Evolutionary conservation across 2,113 vertebrate species (phyloP).

Genomic region (Corynorhinus townsendii): DNA sequence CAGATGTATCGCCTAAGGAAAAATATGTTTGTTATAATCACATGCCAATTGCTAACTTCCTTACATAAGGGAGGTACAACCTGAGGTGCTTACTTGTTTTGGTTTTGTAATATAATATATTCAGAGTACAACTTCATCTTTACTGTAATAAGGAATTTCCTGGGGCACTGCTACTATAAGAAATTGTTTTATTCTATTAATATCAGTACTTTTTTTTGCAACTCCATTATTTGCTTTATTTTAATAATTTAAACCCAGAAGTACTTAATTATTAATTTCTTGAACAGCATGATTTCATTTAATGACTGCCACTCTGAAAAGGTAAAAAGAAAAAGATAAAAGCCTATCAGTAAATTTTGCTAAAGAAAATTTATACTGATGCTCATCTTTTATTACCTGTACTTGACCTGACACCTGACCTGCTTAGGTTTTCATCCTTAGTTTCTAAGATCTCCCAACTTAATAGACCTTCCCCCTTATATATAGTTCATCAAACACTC

Average conservation of each 20-base stretch:
- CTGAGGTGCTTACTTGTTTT: background rate
- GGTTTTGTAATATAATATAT: background rate
- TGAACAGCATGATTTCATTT: background rate
- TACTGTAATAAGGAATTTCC: background rate
- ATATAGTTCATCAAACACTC: background rate
- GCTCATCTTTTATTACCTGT: background rate
- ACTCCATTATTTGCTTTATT: background rate
- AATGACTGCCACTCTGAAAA: background rate
- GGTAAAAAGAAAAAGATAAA: background rate
- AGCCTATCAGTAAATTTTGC: background rate
- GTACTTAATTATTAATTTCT: background rate
- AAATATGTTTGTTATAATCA: background rate
- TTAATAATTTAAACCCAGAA: conserved; percentile 33
- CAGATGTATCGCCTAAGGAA: background rate
- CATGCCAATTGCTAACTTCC: background rate
- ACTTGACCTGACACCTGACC: background rate
- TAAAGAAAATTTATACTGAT: background rate
- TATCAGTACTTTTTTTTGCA: background rate
- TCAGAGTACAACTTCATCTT: background rate
- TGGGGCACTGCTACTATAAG: background rate
- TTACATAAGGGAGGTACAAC: background rate
- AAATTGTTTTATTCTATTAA: background rate
- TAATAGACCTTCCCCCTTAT: background rate
- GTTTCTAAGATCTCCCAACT: background rate
- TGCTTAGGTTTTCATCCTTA: background rate